Conservation (phyloP, 35 echinoderm and acorn worm species). For the Acanthaster planci region DNA sequence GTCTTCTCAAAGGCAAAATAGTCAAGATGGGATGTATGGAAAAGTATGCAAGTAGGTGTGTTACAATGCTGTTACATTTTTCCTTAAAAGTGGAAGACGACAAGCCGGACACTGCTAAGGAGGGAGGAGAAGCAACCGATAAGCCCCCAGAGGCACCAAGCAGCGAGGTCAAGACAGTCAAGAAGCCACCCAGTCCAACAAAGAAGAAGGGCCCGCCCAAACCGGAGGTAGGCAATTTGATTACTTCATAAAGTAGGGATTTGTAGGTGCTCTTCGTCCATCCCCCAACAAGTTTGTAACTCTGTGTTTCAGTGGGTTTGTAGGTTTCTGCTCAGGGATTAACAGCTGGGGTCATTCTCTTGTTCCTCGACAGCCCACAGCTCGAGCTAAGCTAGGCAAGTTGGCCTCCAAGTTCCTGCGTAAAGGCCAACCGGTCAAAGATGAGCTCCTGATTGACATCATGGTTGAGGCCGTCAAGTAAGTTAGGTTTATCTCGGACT, state of each 20-base stretch:
- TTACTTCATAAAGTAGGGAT: no score
- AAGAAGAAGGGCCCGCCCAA: conserved; percentile 58
- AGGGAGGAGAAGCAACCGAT: conserved; percentile 28
- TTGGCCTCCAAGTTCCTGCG: conserved; percentile 69
- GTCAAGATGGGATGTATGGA: no score
- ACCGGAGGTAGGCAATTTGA: conserved; percentile 51
- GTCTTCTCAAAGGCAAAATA: no score
- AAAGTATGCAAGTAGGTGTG: no score
- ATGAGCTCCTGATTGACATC: conserved; percentile 92
- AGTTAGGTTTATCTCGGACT: conserved; percentile 27
- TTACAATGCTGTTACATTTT: neutral
- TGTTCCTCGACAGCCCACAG: conserved; percentile 58
- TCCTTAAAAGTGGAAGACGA: conserved; percentile 60
- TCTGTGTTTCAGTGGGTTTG: no score
- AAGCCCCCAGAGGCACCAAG: conserved; percentile 19
- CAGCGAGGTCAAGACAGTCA: neutral
- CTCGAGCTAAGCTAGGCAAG: conserved; percentile 87
- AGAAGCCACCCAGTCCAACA: conserved; percentile 26
- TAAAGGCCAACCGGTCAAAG: conserved; percentile 93
- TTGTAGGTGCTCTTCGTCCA: no score
- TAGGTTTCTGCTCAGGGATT: no score
- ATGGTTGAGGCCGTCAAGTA: conserved; percentile 97
- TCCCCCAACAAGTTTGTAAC: no score
- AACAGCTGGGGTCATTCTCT: no score
- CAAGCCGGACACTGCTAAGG: conserved; percentile 44